A percentile compares a stretch with the other conserved stretches of the same genome.
These are phyloP conservation scores for Tragelaphus scriptus DNA, from an alignment of 2,113 vertebrate species.

Conservation along the genomic window DNA sequence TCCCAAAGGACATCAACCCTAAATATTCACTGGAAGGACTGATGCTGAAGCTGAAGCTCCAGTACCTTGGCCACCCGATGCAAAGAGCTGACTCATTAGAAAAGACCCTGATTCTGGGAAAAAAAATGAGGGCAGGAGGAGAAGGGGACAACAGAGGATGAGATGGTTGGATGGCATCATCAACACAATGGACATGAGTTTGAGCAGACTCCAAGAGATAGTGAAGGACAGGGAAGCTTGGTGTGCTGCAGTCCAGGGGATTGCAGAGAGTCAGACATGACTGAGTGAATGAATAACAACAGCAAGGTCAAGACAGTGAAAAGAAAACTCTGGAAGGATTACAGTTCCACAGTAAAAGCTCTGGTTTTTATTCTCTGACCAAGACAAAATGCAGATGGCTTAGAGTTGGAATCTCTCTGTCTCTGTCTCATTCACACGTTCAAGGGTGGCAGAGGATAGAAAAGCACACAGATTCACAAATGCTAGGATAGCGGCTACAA, in stretches of 20 bases:
- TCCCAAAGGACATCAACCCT: background rate
- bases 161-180: background rate
- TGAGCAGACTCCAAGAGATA: background rate
- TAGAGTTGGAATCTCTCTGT: background rate
- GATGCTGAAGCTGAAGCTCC: background rate
- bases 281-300: background rate
- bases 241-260: background rate
- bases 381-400: background rate
- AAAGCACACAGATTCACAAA: background rate
- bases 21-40: background rate
- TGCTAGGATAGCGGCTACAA: background rate
- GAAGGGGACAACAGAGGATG: background rate
- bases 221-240: background rate
- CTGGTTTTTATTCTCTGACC: background rate
- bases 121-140: background rate
- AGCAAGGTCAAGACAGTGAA: background rate
- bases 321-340: constrained; percentile 27
- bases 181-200: background rate
- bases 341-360: constrained; percentile 10
- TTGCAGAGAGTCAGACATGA: background rate
- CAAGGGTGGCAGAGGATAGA: background rate
- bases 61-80: background rate
- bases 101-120: background rate
- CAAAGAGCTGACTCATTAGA: background rate
- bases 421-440: background rate